Percentiles rank a stretch among this genome's conserved stretches.
Conservation (phyloP, 2,797 vertebrate species). For the Mormyrops attenuatus region DNA sequence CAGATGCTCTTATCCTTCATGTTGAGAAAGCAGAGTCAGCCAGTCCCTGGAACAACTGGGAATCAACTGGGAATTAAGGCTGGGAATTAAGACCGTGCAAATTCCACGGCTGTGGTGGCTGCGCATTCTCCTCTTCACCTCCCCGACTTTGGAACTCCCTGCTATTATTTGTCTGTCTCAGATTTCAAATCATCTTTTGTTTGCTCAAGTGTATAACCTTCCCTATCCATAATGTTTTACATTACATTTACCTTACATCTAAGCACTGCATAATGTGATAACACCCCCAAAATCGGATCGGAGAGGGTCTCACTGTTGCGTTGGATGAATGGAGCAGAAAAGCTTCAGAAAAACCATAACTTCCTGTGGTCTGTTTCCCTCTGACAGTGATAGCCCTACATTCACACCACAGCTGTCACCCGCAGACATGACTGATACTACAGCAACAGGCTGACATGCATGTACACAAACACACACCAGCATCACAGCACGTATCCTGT, state of each 20-base stretch:
- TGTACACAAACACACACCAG: neutral
- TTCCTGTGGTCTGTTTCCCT: neutral
- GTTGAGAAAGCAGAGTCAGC: neutral
- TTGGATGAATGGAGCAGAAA: neutral
- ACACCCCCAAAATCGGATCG: neutral
- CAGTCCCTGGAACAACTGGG: neutral
- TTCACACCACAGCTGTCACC: neutral
- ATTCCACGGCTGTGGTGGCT: no score
- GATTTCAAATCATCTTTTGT: neutral
- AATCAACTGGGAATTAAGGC: neutral
- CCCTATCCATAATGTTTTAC: neutral
- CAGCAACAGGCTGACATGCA: neutral
- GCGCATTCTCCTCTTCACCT: neutral
- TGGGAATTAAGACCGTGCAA: neutral
- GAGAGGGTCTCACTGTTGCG: neutral
- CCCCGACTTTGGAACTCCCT: neutral
- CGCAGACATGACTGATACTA: neutral
- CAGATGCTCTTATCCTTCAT: neutral
- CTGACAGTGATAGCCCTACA: neutral
- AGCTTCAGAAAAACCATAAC: neutral
- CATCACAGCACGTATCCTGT: neutral
- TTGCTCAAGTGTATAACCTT: neutral
- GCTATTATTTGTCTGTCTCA: neutral
- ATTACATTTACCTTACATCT: neutral
- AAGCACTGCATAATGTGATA: neutral